Percentiles rank a stretch among this genome's conserved stretches.
phyloP scores from a whole-genome alignment of 2,797 vertebrate genomes.

The Emydoidea blandingii region DNA sequence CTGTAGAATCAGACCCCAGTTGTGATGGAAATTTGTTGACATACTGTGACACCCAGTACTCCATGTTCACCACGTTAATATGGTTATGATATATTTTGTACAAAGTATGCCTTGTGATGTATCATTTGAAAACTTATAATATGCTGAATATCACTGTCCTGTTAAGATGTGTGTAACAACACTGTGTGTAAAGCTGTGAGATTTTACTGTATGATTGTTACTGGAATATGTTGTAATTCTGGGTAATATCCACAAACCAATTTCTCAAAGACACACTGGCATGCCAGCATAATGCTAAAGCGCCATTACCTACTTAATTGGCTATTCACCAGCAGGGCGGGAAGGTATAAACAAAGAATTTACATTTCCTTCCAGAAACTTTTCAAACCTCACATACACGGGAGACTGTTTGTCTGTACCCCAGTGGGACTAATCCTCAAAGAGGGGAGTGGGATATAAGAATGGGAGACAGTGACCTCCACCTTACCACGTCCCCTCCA shows the following conservation, averaged over 20 bases:
- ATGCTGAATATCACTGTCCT: not conserved
- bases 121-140: not conserved
- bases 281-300: not conserved
- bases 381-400: not conserved
- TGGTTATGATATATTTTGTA: not conserved
- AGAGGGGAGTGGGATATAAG: not conserved
- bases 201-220: not conserved
- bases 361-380: not conserved
- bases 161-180: not conserved
- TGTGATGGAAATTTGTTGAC: not conserved
- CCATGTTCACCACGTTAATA: not conserved
- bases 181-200: not conserved
- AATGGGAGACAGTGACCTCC: too few relatives aligned
- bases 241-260: not conserved
- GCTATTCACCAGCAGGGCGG: not conserved
- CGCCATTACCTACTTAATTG: not conserved
- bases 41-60: not conserved
- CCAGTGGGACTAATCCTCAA: not conserved
- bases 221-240: not conserved
- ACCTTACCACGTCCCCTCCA: not conserved
- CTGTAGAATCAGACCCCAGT: not conserved
- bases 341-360: not conserved
- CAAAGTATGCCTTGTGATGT: not conserved
- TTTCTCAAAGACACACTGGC: not conserved
- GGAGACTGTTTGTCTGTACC: not conserved